These are phyloP conservation scores for Hylaea fasciaria DNA, from an alignment of 2,888 invertebrate genomes.

Conservation along the genomic window DNA sequence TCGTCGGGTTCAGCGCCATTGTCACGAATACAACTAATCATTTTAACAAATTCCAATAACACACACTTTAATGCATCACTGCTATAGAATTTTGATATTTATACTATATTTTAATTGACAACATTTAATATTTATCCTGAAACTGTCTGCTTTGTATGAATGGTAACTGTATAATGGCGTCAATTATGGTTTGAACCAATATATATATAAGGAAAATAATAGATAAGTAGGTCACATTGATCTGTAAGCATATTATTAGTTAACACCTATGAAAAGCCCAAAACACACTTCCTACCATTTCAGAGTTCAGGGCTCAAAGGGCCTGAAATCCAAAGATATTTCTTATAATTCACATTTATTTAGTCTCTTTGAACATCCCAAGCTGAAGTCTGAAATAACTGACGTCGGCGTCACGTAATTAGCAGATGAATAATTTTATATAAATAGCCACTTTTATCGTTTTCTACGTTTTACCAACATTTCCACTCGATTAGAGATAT, in stretches of 20 bases:
- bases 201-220: constrained; percentile 4
- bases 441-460: constrained; percentile 28
- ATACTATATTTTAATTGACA: background rate
- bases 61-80: constrained; percentile 10
- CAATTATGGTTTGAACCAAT: constrained; percentile 17
- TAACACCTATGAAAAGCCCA: constrained; percentile 15
- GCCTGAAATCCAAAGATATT: constrained; percentile 25
- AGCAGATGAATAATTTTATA: constrained; percentile 35
- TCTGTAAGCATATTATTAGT: constrained; percentile 9
- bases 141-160: constrained; percentile 32
- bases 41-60: constrained; percentile 7
- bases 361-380: constrained; percentile 22
- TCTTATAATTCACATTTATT: constrained; percentile 17
- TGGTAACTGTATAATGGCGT: constrained; percentile 34
- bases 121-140: constrained; percentile 4
- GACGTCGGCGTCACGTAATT: constrained; percentile 36
- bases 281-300: constrained; percentile 42
- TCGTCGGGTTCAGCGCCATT: constrained; percentile 26
- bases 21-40: constrained; percentile 31
- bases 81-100: background rate
- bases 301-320: constrained; percentile 32
- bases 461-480: constrained; percentile 31
- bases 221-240: constrained; percentile 5
- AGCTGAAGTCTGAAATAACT: constrained; percentile 37
- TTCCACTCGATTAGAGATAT: constrained; percentile 24